Percentiles rank a stretch among this genome's conserved stretches.
phyloP scores from a whole-genome alignment of 2,888 invertebrate species.

The Caenorhabditis virilis region DNA sequence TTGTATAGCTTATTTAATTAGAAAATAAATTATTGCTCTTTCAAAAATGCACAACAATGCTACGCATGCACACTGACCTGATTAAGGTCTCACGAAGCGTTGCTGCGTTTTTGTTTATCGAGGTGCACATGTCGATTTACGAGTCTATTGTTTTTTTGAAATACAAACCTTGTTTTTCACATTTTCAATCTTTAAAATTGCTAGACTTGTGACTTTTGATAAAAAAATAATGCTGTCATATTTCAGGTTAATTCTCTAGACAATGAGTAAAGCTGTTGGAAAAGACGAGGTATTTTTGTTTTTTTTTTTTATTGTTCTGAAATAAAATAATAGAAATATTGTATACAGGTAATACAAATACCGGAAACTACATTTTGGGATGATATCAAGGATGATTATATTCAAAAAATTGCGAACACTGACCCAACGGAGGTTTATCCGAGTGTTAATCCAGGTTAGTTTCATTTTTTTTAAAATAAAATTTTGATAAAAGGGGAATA shows the following conservation, averaged over 20 bases:
- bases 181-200: constrained; percentile 1
- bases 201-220: background rate
- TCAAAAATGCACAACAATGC: background rate
- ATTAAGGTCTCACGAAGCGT: constrained; percentile 4
- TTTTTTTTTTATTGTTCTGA: background rate
- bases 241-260: no score
- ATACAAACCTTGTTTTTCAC: background rate
- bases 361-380: constrained; percentile 56
- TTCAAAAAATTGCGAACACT: constrained; percentile 49
- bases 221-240: no score
- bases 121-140: constrained; percentile 29
- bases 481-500: background rate
- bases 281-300: background rate
- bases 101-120: constrained; percentile 5
- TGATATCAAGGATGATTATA: constrained; percentile 58
- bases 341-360: constrained; percentile 49
- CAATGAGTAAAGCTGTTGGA: no score
- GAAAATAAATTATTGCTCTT: background rate
- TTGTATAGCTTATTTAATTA: background rate
- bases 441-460: constrained; percentile 61
- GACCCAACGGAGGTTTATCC: constrained; percentile 59
- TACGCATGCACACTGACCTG: constrained; percentile 6
- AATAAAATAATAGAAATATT: background rate
- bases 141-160: no score
- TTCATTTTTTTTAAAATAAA: background rate